Evolutionary conservation across 2,113 vertebrate species (phyloP).

Genomic region (Willisornis vidua): DNA sequence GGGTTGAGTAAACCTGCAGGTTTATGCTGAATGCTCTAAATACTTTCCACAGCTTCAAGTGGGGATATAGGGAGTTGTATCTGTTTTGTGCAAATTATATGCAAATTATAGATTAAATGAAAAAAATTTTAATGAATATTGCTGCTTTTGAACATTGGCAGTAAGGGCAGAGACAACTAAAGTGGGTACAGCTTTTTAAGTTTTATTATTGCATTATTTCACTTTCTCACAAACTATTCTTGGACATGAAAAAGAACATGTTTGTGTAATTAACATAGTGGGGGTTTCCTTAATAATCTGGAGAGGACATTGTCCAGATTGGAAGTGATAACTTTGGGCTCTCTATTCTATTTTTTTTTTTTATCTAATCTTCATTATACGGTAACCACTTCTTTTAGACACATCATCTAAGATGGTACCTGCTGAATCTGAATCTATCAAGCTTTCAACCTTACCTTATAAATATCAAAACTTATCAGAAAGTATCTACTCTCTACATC

Average conservation of each 20-base stretch:
- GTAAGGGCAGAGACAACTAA: neutral
- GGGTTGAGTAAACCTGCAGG: neutral
- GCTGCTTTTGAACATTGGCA: neutral
- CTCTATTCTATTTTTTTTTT: neutral
- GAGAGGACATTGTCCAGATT: neutral
- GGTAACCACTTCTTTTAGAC: neutral
- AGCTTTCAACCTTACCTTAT: neutral
- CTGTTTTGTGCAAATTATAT: neutral
- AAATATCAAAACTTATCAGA: conserved; percentile 24
- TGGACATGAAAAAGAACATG: neutral
- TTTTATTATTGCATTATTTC: neutral
- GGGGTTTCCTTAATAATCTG: neutral
- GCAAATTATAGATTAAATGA: neutral
- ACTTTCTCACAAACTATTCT: neutral
- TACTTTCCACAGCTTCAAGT: neutral
- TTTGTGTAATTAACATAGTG: neutral
- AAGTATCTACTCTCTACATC: neutral
- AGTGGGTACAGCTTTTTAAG: neutral
- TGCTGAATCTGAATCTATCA: neutral
- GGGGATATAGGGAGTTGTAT: neutral
- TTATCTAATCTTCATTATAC: neutral
- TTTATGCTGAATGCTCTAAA: neutral
- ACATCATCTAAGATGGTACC: neutral
- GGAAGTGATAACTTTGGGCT: neutral
- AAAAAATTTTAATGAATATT: neutral